Conservation (phyloP, 2,888 invertebrate species). For the Luperina nickerlii region DNA sequence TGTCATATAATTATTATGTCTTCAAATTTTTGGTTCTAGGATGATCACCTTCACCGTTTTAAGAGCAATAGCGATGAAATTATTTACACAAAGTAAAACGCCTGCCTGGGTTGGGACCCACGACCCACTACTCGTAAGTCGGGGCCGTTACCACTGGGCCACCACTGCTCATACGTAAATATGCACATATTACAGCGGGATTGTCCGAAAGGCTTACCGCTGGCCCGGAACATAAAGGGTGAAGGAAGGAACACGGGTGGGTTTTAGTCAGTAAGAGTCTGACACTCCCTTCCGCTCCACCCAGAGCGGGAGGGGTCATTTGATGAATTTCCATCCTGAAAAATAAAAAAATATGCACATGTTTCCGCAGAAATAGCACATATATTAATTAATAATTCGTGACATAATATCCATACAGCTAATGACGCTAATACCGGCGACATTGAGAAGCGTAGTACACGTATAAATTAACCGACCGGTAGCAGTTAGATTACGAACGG, state of each 20-base stretch:
- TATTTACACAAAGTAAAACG: neutral
- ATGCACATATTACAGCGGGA: neutral
- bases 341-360: too few species aligned
- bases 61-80: neutral
- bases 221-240: too few species aligned
- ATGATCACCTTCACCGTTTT: neutral
- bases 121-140: neutral
- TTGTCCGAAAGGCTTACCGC: too few species aligned
- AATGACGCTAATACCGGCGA: slow-evolving; percentile 45
- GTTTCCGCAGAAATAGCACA: slow-evolving; percentile 1
- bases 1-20: neutral
- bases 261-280: too few species aligned
- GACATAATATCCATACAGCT: slow-evolving; percentile 33
- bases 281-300: too few species aligned
- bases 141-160: rapidly evolving
- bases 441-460: slow-evolving; percentile 45
- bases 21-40: neutral
- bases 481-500: slow-evolving; percentile 43
- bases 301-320: too few species aligned
- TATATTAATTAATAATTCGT: slow-evolving; percentile 31
- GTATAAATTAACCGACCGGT: slow-evolving; percentile 51
- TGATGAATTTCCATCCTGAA: too few species aligned
- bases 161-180: neutral
- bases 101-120: neutral
- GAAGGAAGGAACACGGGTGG: too few species aligned